These are phyloP conservation scores for Chroicocephalus ridibundus DNA, from an alignment of 2,113 vertebrate genomes.

Conservation along the genomic window DNA sequence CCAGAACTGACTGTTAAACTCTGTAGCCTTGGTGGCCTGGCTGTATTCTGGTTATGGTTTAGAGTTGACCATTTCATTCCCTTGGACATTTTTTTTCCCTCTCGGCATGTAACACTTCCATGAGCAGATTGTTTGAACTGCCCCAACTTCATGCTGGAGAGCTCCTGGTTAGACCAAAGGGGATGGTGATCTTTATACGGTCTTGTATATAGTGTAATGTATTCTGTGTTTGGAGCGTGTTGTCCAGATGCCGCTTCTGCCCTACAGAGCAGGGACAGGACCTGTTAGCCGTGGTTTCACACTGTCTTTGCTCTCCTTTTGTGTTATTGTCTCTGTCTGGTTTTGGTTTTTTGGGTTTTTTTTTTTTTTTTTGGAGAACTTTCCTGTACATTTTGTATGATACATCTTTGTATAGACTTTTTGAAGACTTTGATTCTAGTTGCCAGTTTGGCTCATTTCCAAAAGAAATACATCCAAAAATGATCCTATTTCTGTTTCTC, in stretches of 20 bases:
- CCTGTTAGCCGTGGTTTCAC: conserved; percentile 58
- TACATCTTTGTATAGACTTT: conserved; percentile 84
- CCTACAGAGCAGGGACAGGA: conserved; percentile 15
- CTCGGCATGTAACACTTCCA: conserved; percentile 42
- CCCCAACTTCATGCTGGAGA: conserved; percentile 53
- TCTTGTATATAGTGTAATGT: conserved; percentile 75
- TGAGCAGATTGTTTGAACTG: conserved; percentile 3
- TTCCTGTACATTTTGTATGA: conserved; percentile 83
- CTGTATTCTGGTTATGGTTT: conserved; percentile 52
- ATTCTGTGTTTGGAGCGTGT: conserved; percentile 53
- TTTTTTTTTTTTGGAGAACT: conserved; percentile 61
- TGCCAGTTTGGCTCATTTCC: conserved; percentile 79
- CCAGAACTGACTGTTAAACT: conserved; percentile 54
- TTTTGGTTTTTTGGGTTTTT: neutral
- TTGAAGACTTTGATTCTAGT: conserved; percentile 82
- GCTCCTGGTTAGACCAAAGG: conserved; percentile 37
- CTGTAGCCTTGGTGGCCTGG: conserved; percentile 48
- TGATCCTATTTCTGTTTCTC: conserved; percentile 54
- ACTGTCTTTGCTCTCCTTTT: conserved; percentile 54
- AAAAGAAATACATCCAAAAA: conserved; percentile 78
- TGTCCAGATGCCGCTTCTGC: neutral
- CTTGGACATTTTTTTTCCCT: conserved; percentile 18
- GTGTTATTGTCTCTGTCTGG: conserved; percentile 66
- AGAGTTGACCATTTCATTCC: conserved; percentile 63
- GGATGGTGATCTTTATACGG: conserved; percentile 48